Conservation (phyloP, 2,888 invertebrate genomes). For the Barypeithes pellucidus region DNA sequence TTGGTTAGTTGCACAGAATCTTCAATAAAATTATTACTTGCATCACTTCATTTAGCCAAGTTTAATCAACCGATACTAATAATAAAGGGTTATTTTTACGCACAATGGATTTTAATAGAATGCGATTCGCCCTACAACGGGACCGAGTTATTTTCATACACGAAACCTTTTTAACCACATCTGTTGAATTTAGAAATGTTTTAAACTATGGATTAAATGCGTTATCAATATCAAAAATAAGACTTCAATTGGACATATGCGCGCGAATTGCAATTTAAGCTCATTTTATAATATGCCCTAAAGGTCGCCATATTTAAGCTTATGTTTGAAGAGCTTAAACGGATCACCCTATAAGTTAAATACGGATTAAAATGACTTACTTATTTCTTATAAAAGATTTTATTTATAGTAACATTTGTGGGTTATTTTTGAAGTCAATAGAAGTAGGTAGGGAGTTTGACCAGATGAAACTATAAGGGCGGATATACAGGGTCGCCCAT, state of each 20-base stretch:
- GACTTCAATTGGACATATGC: conserved; percentile 41
- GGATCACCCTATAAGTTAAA: conserved; percentile 32
- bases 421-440: background rate
- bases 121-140: conserved; percentile 30
- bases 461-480: background rate
- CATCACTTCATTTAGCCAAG: conserved; percentile 1
- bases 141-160: conserved; percentile 30
- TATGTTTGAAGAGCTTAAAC: conserved; percentile 33
- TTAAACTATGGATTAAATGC: conserved; percentile 49
- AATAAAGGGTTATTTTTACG: conserved; percentile 60
- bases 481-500: no score
- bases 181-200: conserved; percentile 54
- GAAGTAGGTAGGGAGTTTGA: background rate
- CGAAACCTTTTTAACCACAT: conserved; percentile 53
- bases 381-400: conserved; percentile 13
- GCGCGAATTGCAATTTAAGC: conserved; percentile 37
- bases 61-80: conserved; percentile 56
- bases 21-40: conserved; percentile 7
- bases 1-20: background rate
- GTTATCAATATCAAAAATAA: conserved; percentile 54
- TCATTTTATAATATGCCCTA: conserved; percentile 39
- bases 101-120: conserved; percentile 55
- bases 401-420: conserved; percentile 3
- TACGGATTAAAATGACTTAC: conserved; percentile 22
- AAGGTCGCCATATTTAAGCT: conserved; percentile 36